phyloP scores from a whole-genome alignment of 2,113 vertebrate genomes.

The Menura novaehollandiae region DNA sequence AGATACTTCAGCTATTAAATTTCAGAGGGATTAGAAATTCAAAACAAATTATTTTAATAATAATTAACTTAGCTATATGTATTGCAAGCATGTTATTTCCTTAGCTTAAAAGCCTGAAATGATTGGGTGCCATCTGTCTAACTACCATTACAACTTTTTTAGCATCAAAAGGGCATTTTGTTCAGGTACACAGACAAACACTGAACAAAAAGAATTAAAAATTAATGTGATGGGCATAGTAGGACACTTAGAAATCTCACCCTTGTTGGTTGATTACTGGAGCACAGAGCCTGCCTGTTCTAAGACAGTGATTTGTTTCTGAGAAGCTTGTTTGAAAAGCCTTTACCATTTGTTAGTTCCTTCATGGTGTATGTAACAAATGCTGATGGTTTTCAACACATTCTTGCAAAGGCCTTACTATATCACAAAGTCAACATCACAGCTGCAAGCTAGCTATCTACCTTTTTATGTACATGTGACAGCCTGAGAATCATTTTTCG shows the following conservation, averaged over 20 bases:
- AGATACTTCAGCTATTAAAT: slow-evolving; percentile 56
- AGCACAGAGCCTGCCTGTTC: background rate
- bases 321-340: background rate
- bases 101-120: slow-evolving; percentile 34
- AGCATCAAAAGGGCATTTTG: slow-evolving; percentile 13
- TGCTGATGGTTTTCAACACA: background rate
- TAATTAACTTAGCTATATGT: slow-evolving; percentile 61
- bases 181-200: background rate
- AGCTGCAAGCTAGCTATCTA: background rate
- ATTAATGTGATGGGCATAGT: background rate
- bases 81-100: slow-evolving; percentile 57
- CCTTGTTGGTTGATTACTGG: background rate
- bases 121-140: slow-evolving; percentile 50
- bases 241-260: background rate
- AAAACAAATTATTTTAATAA: slow-evolving; percentile 69
- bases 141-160: slow-evolving; percentile 17
- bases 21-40: slow-evolving; percentile 60
- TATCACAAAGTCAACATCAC: background rate
- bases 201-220: slow-evolving; percentile 18
- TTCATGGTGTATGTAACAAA: background rate
- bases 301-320: background rate
- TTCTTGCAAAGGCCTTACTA: background rate
- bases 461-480: background rate
- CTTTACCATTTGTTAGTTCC: background rate
- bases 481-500: background rate